A percentile compares a stretch with the other conserved stretches of the same genome.
These are phyloP conservation scores for Caenorhabditis becei DNA, from an alignment of 2,888 invertebrate genomes.

Conservation along the genomic window DNA sequence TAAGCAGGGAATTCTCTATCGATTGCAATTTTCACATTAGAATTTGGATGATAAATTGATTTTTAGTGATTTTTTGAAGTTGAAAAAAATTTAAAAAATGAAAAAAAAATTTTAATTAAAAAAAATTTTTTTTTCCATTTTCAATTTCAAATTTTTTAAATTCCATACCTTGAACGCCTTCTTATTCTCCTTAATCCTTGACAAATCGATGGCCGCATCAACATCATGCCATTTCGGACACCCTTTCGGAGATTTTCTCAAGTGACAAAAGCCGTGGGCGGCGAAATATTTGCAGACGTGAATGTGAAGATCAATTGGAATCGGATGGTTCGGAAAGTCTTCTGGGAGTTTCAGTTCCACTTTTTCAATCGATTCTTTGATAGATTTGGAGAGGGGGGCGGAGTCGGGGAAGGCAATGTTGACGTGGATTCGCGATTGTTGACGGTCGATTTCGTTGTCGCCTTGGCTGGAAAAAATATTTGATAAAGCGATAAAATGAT, in stretches of 20 bases:
- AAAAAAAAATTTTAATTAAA: too few relatives aligned
- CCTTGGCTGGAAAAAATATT: conserved; percentile 64
- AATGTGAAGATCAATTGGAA: conserved; percentile 60
- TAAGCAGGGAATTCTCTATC: too few relatives aligned
- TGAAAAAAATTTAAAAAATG: too few relatives aligned
- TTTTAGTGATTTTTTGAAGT: too few relatives aligned
- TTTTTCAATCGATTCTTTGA: conserved; percentile 41
- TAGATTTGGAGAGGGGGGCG: not conserved
- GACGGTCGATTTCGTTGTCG: conserved; percentile 64
- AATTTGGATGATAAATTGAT: too few relatives aligned
- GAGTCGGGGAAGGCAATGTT: conserved; percentile 37
- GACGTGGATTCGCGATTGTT: conserved; percentile 23
- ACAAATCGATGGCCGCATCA: conserved; percentile 75
- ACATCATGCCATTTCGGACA: conserved; percentile 73
- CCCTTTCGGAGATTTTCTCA: conserved; percentile 32
- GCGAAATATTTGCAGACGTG: conserved; percentile 67
- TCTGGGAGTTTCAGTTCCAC: conserved; percentile 63
- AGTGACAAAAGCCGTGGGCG: conserved; percentile 74
- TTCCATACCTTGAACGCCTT: conserved; percentile 57
- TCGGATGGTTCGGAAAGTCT: conserved; percentile 64
- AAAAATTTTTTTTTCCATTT: too few relatives aligned
- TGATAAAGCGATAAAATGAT: too few relatives aligned
- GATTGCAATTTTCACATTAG: too few relatives aligned
- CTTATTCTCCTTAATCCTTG: conserved; percentile 62
- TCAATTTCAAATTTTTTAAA: too few relatives aligned